A percentile compares a stretch with the other conserved stretches of the same genome.
These are phyloP conservation scores for Orthonychiurus folsomi DNA, from an alignment of 2,888 invertebrate genomes.

Conservation along the genomic window DNA sequence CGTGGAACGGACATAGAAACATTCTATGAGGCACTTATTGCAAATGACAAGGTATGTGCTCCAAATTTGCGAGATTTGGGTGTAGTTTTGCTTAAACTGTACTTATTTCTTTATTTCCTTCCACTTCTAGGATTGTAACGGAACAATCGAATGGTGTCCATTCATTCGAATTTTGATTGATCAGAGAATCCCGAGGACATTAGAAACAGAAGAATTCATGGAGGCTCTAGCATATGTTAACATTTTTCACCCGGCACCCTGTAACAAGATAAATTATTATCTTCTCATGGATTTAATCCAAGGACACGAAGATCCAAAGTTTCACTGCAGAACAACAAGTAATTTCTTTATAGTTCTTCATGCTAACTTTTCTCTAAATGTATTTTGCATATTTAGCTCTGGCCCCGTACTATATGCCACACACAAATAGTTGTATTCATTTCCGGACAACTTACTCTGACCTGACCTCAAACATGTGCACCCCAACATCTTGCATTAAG, in stretches of 20 bases:
- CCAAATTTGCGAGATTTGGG: background rate
- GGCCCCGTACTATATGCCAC: slow-evolving; percentile 33
- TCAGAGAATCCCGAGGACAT: slow-evolving; percentile 22
- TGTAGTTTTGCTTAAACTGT: background rate
- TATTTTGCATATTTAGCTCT: slow-evolving; percentile 17
- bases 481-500: slow-evolving; percentile 19
- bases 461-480: slow-evolving; percentile 30
- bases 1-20: slow-evolving; percentile 29
- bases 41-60: slow-evolving; percentile 12
- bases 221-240: slow-evolving; percentile 28
- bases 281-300: slow-evolving; percentile 35
- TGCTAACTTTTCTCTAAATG: background rate
- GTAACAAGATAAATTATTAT: slow-evolving; percentile 34
- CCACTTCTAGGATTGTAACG: slow-evolving; percentile 18
- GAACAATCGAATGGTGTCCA: slow-evolving; percentile 33
- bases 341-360: background rate
- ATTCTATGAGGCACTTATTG: slow-evolving; percentile 30
- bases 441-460: slow-evolving; percentile 37
- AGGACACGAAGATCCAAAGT: slow-evolving; percentile 35
- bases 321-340: slow-evolving; percentile 31
- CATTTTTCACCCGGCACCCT: slow-evolving; percentile 32
- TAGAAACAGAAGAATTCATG: slow-evolving; percentile 30
- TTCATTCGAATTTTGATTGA: slow-evolving; percentile 24
- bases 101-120: background rate
- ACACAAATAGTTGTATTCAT: slow-evolving; percentile 33